A percentile compares a stretch with the other conserved stretches of the same genome.
phyloP scores from a whole-genome alignment of 1,140 invertebrate species.

The Tetranychus urticae region DNA sequence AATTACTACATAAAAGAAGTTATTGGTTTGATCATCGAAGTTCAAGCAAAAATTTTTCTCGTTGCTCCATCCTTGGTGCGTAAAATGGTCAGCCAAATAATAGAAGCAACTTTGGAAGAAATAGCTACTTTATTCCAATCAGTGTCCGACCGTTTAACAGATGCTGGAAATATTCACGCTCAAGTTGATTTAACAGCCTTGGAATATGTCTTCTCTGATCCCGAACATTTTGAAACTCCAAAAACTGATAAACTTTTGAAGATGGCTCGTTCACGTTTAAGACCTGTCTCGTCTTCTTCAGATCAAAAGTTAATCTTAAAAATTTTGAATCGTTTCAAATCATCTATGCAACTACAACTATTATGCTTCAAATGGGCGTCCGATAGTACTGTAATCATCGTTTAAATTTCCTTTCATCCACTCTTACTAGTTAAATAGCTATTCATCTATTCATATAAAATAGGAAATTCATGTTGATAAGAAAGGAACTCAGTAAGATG shows the following conservation, averaged over 20 bases:
- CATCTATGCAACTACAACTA: conserved; percentile 9
- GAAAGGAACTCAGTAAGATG: no score
- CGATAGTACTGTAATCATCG: conserved; percentile 5
- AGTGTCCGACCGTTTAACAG: neutral
- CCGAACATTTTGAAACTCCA: neutral
- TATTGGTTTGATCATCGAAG: conserved; percentile 65
- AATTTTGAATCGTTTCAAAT: neutral
- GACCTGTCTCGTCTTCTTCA: neutral
- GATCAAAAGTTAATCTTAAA: neutral
- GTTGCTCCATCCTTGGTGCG: conserved; percentile 50
- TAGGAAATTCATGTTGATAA: no score
- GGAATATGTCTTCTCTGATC: conserved; percentile 7
- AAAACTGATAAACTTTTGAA: neutral
- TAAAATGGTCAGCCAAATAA: conserved; percentile 53
- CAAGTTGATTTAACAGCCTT: conserved; percentile 11
- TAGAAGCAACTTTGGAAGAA: conserved; percentile 74
- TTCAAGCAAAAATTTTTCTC: conserved; percentile 69
- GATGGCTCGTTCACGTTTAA: neutral
- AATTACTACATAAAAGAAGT: conserved; percentile 77
- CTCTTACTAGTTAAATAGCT: no score
- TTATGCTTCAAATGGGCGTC: conserved; percentile 11
- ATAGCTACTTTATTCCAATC: conserved; percentile 1
- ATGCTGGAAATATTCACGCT: conserved; percentile 10
- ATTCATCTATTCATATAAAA: no score
- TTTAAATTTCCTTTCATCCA: neutral